Evolutionary conservation across 1,140 invertebrate species (phyloP), one percentile per base, ranked within the genome.

Genomic region (Rhopalosiphum padi): DNA sequence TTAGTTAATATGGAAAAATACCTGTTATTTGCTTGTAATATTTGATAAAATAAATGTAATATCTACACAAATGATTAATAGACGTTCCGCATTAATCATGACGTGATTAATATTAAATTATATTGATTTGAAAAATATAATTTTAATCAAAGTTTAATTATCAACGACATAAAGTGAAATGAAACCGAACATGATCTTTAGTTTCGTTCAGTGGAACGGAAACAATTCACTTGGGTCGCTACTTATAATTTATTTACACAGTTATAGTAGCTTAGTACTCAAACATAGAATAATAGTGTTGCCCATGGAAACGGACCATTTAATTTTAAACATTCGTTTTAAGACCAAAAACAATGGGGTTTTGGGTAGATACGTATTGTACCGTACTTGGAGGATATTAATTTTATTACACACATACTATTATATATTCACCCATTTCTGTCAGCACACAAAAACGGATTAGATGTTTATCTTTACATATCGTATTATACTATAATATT

Each of bases 171-270:
- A 46, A 68, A 91, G 60, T 77, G 60, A 77, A 77, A 91, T 91
- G 90, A 9, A 55, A 89, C 22, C 35, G 88, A 89, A 89, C 37
- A 53, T n/a, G 46, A 37, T 89, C 87, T 37, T 89, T 37, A 37
- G 23, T 89, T 89, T 55, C 37, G 51, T 89, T 89, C 60, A 23
- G 90, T 68, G 37, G 41, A 48, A 91, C 60, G 60, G 90, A 91
- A 91, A 82, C 90, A 91, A 91, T 91, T 91, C 68, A 46, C 90
- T 91, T 35, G 90, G 60, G 55, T 77, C 18, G 25, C 55, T 68
- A 91, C 90, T 91, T 91, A 82, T 91, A 91, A 91, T 91, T 91
- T 91, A 91, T 91, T 91, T 91, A 48, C 90, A 82, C 90, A 68
- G 90, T 91, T 46, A 51, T 51, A 43, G 90, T 91, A 68, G 41